Percentiles rank a stretch among this genome's conserved stretches.
phyloP scores from a whole-genome alignment of 2,113 vertebrate species.

The Scartelaos histophorus region DNA sequence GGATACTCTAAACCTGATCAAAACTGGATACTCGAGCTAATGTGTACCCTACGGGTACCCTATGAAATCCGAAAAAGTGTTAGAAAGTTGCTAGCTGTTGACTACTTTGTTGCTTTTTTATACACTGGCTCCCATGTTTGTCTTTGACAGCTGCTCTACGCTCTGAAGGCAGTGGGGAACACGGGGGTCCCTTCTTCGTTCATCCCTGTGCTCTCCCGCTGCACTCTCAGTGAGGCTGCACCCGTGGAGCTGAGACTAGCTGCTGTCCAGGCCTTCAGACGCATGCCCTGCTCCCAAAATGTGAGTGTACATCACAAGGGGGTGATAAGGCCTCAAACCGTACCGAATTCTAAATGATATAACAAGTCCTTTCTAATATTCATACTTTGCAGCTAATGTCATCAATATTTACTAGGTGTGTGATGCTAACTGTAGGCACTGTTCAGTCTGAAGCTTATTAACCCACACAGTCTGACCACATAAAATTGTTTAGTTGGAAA shows the following conservation, averaged over 20 bases:
- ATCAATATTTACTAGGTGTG: no score
- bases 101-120: neutral
- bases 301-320: neutral
- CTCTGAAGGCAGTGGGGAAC: slow-evolving; percentile 81
- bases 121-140: slow-evolving; percentile 13
- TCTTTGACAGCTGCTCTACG: slow-evolving; percentile 71
- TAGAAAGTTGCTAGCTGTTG: no score
- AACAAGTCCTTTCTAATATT: no score
- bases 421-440: no score
- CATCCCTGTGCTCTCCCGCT: slow-evolving; percentile 66
- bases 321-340: neutral
- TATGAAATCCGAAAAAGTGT: no score
- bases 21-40: no score
- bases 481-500: no score
- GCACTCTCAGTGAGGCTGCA: slow-evolving; percentile 58
- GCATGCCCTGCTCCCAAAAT: slow-evolving; percentile 77
- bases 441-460: no score
- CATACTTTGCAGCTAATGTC: no score
- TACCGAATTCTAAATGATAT: neutral
- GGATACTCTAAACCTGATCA: no score
- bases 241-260: slow-evolving; percentile 71
- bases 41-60: no score
- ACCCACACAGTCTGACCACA: no score
- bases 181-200: slow-evolving; percentile 74
- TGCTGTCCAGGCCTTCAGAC: slow-evolving; percentile 83